A percentile compares a stretch with the other conserved stretches of the same genome.
Conservation (phyloP, 2,797 vertebrate genomes). For the Molossus alvarezi region DNA sequence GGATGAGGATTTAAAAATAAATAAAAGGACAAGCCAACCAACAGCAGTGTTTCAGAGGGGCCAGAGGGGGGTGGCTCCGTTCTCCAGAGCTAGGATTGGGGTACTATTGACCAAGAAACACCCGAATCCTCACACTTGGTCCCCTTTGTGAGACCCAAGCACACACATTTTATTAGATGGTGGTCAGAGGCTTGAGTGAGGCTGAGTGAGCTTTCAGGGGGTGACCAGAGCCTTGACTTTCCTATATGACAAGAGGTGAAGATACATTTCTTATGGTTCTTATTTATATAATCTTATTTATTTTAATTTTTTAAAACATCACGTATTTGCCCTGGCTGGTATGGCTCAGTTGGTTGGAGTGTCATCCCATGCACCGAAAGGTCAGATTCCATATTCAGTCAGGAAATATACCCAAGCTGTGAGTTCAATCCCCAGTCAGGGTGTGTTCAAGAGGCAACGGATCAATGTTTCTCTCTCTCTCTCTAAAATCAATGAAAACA, state of each 20-base stretch:
- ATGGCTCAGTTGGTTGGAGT: too few species aligned
- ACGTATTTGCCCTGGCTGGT: too few species aligned
- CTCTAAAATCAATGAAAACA: too few species aligned
- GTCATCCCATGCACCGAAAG: too few species aligned
- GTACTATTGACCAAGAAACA: background rate
- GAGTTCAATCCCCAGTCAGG: too few species aligned
- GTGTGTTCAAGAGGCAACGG: too few species aligned
- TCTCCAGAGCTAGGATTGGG: background rate
- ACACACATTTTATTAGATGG: background rate
- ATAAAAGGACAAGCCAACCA: background rate
- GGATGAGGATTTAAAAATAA: background rate
- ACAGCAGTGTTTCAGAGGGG: background rate
- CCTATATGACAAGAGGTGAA: background rate
- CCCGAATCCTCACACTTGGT: background rate
- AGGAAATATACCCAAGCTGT: too few species aligned
- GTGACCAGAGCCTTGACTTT: background rate
- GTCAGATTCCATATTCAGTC: too few species aligned
- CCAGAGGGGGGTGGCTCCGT: background rate
- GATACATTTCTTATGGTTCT: background rate
- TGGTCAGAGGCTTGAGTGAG: background rate
- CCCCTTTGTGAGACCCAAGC: background rate
- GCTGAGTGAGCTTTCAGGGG: background rate
- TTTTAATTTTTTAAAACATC: background rate
- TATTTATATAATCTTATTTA: background rate
- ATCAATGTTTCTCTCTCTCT: too few species aligned